Evolutionary conservation across 2,888 invertebrate species (phyloP), one percentile per base, ranked within the genome.

Genomic region (Orthonychiurus folsomi): DNA sequence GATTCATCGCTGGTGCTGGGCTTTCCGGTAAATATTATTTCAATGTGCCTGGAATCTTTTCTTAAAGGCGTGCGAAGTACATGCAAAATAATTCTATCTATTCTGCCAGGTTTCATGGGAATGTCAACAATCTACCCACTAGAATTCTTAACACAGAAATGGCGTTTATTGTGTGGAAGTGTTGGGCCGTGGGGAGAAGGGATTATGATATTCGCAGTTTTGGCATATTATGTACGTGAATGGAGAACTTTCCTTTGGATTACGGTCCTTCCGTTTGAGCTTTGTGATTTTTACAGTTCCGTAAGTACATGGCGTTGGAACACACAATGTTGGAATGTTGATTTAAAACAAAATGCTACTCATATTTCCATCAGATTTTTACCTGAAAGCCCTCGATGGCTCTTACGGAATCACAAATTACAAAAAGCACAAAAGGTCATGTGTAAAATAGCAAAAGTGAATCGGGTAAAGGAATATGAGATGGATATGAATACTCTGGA

Each of bases 301-400:
- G 61, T 66, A 61, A 62, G 59, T 59, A 2, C n/a, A n/a, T n/a
- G n/a, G n/a, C n/a, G n/a, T n/a, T n/a, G n/a, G n/a, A n/a, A 5
- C 20, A 50, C 3, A 50, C 25, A 5, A 15, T 53, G 5, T n/a
- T 26, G 5, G 20, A 9, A 27, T 48, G 56, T 59, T 26, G 2
- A 56, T 24, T 20, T n/a, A 1, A 24, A 2, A 2, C n/a, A n/a
- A n/a, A n/a, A n/a, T n/a, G n/a, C n/a, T n/a, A n/a, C n/a, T n/a
- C n/a, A n/a, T 50, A 20, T 50, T n/a, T n/a, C n/a, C 9, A 25
- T 1, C 50, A 68, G 67, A 20, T 67, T 63, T 25, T 47, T 70
- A n/a, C 70, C 70, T 12, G 70, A 70, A 55, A 68, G 67, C 50
- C 70, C 70, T n/a, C 56, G 67, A 20, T 70, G 62, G 61, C 66